Base-by-base conservation (phyloP, 2,797 vertebrate species). In the Alcedo quadribrachys region DNA sequence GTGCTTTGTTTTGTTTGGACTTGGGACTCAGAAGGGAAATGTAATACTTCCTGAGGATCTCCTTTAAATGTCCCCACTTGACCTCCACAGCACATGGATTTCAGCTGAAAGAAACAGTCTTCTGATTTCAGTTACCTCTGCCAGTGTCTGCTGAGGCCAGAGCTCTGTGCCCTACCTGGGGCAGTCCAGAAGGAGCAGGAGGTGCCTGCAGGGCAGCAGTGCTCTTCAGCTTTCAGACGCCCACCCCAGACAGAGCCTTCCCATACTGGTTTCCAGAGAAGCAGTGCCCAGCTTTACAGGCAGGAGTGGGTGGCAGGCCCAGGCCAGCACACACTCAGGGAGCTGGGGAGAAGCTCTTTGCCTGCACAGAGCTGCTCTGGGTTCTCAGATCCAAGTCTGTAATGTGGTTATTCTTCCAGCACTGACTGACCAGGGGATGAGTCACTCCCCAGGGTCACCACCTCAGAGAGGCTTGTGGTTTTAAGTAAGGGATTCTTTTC, bases 1-100 rank as follows among this genome's bases (percentile, higher is more conserved):
- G 50, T 92, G 94, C 91, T 92, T 90, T 92, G 87, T 94, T 96
- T 96, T 92, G 94, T 88, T 91, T 88, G 91, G 85, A 92, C 90
- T 94, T 92, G 75, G 10, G 88, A 80, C 84, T 95, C 75, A 51
- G n/a, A 80, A 87, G 78, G 93, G 88, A 94, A 94, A 92, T 74
- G 71, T 91, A 90, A 94, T 93, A 91, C 93, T 91, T 94, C 94
- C 94, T 89, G 88, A 88, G 68, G 89, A 93, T 91, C 95, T 85
- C 95, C 79, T 92, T 84, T 89, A 86, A 90, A 65, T 70, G 92
- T 95, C 96, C 94, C 85, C 58, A 28, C 87, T 93, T 96, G 95
- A 95, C 94, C 92, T 93, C 83, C 55, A 25, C 53, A 81, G 61
- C 81, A 65, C 89, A 79, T 5, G 12, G 68, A 57, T 82, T 91